phyloP scores from a whole-genome alignment of 2,888 invertebrate species.

The Caenorhabditis sinica region DNA sequence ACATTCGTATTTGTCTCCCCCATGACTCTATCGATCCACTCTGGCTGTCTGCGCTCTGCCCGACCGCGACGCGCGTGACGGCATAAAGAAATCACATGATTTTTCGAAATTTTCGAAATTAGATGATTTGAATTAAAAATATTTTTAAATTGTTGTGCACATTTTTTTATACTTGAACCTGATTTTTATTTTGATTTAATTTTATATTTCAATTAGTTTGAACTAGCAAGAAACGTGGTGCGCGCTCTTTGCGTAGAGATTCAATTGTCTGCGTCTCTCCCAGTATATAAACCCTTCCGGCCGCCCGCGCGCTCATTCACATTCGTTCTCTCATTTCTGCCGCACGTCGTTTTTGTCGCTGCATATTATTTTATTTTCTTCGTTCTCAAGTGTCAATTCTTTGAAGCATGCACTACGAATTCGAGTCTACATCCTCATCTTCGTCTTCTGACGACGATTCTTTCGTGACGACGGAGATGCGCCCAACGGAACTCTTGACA shows the following conservation, averaged over 20 bases:
- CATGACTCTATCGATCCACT: neutral
- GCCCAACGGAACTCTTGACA: constrained; percentile 72
- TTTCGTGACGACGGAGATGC: constrained; percentile 41
- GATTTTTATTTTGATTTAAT: neutral
- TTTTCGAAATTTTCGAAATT: neutral
- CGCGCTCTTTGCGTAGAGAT: constrained; percentile 65
- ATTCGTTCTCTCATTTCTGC: constrained; percentile 24
- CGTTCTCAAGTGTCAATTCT: constrained; percentile 32
- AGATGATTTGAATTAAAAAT: neutral
- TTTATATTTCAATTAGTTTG: neutral
- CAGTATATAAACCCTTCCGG: constrained; percentile 40
- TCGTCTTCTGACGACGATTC: constrained; percentile 68
- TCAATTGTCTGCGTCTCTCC: neutral
- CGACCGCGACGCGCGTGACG: constrained; percentile 47
- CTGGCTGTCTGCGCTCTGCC: constrained; percentile 38
- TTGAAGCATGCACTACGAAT: constrained; percentile 60
- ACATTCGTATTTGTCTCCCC: neutral
- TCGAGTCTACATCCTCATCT: constrained; percentile 49
- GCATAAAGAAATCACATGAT: constrained; percentile 39
- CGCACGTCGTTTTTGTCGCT: constrained; percentile 41
- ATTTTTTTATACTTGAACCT: neutral
- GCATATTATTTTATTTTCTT: constrained; percentile 23
- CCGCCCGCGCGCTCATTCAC: constrained; percentile 49
- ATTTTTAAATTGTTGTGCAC: neutral
- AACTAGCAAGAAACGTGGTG: constrained; percentile 30